Conservation (phyloP, 2,888 invertebrate species). For the Psylliodes chrysocephalus region DNA sequence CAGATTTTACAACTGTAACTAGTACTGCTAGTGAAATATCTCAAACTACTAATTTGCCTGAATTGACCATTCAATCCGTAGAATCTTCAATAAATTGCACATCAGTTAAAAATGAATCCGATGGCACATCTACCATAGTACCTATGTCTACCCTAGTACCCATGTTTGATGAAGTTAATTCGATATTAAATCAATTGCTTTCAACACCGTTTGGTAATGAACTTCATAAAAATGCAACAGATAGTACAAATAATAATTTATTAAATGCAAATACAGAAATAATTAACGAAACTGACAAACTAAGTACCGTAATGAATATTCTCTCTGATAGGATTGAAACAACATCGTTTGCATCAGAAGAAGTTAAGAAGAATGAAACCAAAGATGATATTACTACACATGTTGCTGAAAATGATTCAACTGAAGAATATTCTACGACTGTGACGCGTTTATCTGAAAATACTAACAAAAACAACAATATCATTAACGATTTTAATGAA, state of each 20-base stretch:
- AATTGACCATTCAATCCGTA: conserved; percentile 17
- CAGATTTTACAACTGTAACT: neutral
- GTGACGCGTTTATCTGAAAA: neutral
- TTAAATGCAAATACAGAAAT: neutral
- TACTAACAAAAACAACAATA: neutral
- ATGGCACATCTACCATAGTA: conserved; percentile 7
- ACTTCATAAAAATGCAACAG: neutral
- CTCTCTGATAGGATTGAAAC: neutral
- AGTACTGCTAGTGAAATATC: neutral
- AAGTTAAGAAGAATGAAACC: no score
- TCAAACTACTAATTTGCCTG: conserved; percentile 5
- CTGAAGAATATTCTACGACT: conserved; percentile 11
- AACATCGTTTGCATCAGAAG: neutral
- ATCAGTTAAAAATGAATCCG: conserved; percentile 18
- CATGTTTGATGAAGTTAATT: conserved; percentile 11
- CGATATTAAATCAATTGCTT: conserved; percentile 14
- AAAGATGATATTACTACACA: no score
- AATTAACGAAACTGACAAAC: conserved; percentile 1
- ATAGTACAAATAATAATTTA: conserved; percentile 1
- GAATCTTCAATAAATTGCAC: conserved; percentile 23
- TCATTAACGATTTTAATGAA: conserved; percentile 16
- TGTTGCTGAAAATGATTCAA: no score
- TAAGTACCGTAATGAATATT: neutral
- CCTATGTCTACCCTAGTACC: no score
- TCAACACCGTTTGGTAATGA: conserved; percentile 7